A percentile compares a stretch with the other conserved stretches of the same genome.
Evolutionary conservation across 1,140 invertebrate species (phyloP).

Genomic region (Laupala kohalensis): DNA sequence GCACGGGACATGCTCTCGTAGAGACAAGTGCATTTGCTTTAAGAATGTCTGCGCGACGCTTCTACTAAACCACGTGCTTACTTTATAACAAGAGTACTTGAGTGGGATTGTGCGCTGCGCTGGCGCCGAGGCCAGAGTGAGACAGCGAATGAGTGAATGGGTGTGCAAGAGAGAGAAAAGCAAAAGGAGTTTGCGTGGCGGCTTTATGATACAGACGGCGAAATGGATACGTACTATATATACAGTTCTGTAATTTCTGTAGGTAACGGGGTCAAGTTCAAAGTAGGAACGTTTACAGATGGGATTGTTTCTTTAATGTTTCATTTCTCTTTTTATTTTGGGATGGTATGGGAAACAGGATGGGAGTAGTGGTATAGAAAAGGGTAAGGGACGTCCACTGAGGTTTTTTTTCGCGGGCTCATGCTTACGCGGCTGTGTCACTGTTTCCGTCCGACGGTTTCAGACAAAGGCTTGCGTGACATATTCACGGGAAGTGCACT

Average conservation of each 20-base stretch:
- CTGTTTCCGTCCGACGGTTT: not conserved
- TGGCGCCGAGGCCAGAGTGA: not conserved
- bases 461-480: not conserved
- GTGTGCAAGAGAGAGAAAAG: not conserved
- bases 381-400: no score
- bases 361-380: no score
- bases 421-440: not conserved
- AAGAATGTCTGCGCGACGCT: not conserved
- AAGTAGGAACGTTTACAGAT: not conserved
- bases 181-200: not conserved
- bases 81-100: not conserved
- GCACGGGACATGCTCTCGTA: no score
- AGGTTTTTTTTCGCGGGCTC: not conserved
- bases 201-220: not conserved
- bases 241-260: not conserved
- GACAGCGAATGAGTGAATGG: not conserved
- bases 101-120: not conserved
- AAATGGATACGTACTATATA: not conserved
- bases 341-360: no score
- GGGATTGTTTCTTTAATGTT: not conserved
- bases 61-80: not conserved
- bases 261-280: not conserved
- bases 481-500: not conserved
- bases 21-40: not conserved
- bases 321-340: no score